Evolutionary conservation across 2,113 vertebrate genomes (phyloP).

Genomic region (Stegastes partitus): DNA sequence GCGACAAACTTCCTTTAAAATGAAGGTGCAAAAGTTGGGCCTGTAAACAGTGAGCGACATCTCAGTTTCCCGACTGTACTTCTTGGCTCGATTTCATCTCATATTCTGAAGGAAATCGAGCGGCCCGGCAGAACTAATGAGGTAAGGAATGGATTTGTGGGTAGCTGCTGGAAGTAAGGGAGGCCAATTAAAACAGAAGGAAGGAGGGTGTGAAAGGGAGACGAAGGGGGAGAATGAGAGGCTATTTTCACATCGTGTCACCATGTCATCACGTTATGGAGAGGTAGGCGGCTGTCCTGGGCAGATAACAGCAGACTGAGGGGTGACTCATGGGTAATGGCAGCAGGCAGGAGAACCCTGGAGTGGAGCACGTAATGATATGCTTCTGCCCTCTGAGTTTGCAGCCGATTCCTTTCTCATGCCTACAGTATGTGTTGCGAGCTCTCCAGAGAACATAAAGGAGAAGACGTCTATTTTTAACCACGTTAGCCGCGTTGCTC

Average conservation of each 20-base stretch:
- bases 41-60: slow-evolving; percentile 20
- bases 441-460: neutral
- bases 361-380: neutral
- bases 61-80: slow-evolving; percentile 5
- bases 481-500: neutral
- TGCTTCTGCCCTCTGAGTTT: neutral
- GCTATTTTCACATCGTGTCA: slow-evolving; percentile 45
- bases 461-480: neutral
- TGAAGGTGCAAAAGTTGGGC: slow-evolving; percentile 9
- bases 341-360: neutral
- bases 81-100: slow-evolving; percentile 16
- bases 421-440: neutral
- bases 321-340: slow-evolving; percentile 28
- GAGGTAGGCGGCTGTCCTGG: slow-evolving; percentile 12
- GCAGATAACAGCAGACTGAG: slow-evolving; percentile 26
- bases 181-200: slow-evolving; percentile 55
- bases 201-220: neutral
- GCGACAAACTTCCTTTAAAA: neutral
- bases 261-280: neutral
- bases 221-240: slow-evolving; percentile 4
- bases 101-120: slow-evolving; percentile 13
- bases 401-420: neutral
- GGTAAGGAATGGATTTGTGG: slow-evolving; percentile 42
- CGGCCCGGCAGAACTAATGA: slow-evolving; percentile 32
- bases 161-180: slow-evolving; percentile 30